Percentiles rank a stretch among this genome's conserved stretches.
Evolutionary conservation across 2,888 invertebrate genomes (phyloP).

Genomic region (Drosophila ustulata): DNA sequence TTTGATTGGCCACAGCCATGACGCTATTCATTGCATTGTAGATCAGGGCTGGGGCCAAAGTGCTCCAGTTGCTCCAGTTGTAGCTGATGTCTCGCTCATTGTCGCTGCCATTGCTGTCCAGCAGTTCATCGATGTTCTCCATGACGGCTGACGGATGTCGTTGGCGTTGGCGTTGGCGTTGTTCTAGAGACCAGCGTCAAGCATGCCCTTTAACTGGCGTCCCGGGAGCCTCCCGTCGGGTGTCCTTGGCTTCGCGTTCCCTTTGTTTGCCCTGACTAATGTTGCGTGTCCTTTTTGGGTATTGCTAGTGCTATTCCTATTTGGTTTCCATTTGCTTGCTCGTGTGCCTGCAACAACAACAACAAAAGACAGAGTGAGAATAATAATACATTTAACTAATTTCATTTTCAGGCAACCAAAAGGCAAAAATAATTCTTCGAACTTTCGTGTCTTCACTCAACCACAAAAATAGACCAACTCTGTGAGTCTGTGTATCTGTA

Average conservation of each 20-base stretch:
- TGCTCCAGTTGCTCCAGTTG: conserved; percentile 72
- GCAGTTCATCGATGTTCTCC: conserved; percentile 48
- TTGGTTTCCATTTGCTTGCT: conserved; percentile 74
- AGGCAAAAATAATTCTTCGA: conserved; percentile 19
- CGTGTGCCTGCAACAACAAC: conserved; percentile 56
- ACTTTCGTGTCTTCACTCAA: conserved; percentile 26
- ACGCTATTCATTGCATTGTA: conserved; percentile 65
- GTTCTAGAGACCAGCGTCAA: conserved; percentile 7
- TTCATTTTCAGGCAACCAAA: conserved; percentile 39
- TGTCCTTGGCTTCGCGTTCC: conserved; percentile 10
- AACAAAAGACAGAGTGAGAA: conserved; percentile 18
- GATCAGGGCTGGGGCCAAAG: conserved; percentile 62
- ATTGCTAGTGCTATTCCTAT: conserved; percentile 60
- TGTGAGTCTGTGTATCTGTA: conserved; percentile 32
- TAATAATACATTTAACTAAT: conserved; percentile 63
- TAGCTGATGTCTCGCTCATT: conserved; percentile 8
- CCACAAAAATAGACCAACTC: conserved; percentile 27
- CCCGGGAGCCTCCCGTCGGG: conserved; percentile 11
- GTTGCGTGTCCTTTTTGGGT: conserved; percentile 59
- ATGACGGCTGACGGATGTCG: conserved; percentile 32
- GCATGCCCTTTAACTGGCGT: neutral
- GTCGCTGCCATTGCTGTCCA: conserved; percentile 37
- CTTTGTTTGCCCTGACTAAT: conserved; percentile 60
- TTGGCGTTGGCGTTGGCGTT: conserved; percentile 29
- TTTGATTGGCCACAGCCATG: conserved; percentile 62